Base-by-base conservation (phyloP, 2,888 invertebrate genomes). In the Drosophila nr. fundita region DNA sequence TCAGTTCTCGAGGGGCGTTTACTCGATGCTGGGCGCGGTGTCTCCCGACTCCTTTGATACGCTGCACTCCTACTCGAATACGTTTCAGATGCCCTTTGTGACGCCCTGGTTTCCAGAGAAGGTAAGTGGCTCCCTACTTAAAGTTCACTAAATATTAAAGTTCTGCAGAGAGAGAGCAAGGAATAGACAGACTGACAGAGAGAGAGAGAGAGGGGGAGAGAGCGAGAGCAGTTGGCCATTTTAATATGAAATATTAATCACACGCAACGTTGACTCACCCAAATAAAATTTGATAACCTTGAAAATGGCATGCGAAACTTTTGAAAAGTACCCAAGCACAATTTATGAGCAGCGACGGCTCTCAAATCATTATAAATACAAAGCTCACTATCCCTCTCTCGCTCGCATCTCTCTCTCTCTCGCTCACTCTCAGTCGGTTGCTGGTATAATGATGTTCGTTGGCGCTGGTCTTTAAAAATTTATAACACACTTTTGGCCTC, bases 51-150 rank as follows among this genome's bases (percentile, higher is more conserved):
- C 98, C n/a, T 98, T 98, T 92, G 98, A 98, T 94, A 98, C 98
- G 7, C 94, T 98, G 60, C 98, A 98, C 93, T 98, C 98, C 27
- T 98, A 98, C 94, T 97, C 97, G 91, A 98, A 98, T 93, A 98
- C 98, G 59, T 98, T 98, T 93, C 97, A 98, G 94, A 97, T 98
- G 97, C 98, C 98, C 45, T 98, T 98, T 92, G 96, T 98, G 74
- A 98, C 98, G 53, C 98, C 98, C 18, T 98, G 98, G 97, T 98
- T 97, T 92, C 98, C 98, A 0, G 98, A 98, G 93, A 98, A 98
- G 95, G 97, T 96, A 93, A 94, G 92, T 24, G 24, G n/a, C 48
- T 50, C 32, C 11, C 40, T 2, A 10, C 21, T 66, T 66, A 57
- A 70, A 49, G 73, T 68, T 71, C 68, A 80, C 81, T 86, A 86